Conservation (phyloP, 2,113 vertebrate species). For the Holacanthus passer region DNA sequence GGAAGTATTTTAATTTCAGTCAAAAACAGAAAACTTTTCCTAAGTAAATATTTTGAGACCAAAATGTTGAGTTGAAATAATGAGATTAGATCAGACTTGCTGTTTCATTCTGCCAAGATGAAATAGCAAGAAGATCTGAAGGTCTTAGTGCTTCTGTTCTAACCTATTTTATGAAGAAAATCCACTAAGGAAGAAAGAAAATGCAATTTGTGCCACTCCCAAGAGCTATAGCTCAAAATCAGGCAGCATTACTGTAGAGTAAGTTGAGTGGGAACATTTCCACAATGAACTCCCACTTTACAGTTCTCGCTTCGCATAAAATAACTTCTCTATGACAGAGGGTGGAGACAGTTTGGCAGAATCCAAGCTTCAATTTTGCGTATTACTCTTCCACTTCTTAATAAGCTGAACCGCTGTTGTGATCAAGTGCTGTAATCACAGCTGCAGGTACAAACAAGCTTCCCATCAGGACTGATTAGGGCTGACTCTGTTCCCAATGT, state of each 20-base stretch:
- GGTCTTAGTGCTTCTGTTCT: constrained; percentile 4
- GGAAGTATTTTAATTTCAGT: neutral
- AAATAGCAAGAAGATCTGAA: too few relatives aligned
- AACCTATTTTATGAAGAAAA: constrained; percentile 37
- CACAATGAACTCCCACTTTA: constrained; percentile 42
- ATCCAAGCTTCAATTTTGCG: constrained; percentile 9
- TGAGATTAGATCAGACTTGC: neutral
- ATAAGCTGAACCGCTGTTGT: constrained; percentile 27
- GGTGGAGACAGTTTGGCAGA: constrained; percentile 14
- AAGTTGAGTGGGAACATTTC: constrained; percentile 21
- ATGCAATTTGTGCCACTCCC: constrained; percentile 31
- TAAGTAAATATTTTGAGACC: constrained; percentile 2
- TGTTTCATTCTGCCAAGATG: constrained; percentile 10
- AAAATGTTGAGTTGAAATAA: neutral
- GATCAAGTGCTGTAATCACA: constrained; percentile 54
- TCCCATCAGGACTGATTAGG: constrained; percentile 60
- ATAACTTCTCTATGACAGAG: constrained; percentile 40
- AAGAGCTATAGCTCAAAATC: constrained; percentile 3
- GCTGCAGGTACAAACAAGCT: constrained; percentile 68
- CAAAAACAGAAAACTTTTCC: neutral
- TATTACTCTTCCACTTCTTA: constrained; percentile 27
- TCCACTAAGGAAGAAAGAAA: neutral
- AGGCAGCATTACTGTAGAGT: constrained; percentile 20
- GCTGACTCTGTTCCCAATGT: constrained; percentile 30
- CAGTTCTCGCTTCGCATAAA: constrained; percentile 35